Evolutionary conservation across 2,888 invertebrate genomes (phyloP).

Genomic region (Pachymerium ferrugineum): DNA sequence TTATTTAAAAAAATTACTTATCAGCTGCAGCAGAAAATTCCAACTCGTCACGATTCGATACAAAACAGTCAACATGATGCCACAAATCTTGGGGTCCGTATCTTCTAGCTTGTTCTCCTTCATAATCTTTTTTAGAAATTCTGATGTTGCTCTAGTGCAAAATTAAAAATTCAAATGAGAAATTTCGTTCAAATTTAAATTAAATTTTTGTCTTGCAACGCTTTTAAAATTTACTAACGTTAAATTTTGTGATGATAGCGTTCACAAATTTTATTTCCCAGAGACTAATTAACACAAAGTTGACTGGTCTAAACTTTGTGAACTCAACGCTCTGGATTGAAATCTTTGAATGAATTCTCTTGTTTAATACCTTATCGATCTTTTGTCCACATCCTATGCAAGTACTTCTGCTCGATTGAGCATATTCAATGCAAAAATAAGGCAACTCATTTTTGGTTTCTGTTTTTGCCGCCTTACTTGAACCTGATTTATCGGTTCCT

Average conservation of each 20-base stretch:
- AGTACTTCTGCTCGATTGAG: conserved; percentile 72
- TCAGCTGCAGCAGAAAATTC: conserved; percentile 58
- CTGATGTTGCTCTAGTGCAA: conserved; percentile 61
- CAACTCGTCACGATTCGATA: conserved; percentile 63
- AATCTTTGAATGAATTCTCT: background rate
- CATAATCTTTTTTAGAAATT: conserved; percentile 76
- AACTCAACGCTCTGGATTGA: conserved; percentile 19
- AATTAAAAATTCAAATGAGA: background rate
- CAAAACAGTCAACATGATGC: conserved; percentile 90
- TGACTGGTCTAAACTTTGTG: background rate
- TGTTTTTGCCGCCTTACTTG: too few species aligned
- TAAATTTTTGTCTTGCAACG: background rate
- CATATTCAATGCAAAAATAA: conserved; percentile 74
- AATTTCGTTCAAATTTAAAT: background rate
- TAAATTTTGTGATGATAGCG: background rate
- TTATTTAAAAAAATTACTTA: background rate
- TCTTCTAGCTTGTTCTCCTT: conserved; percentile 69
- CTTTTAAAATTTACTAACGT: background rate
- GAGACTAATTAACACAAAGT: conserved; percentile 1
- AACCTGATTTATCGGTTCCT: too few species aligned
- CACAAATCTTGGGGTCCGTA: conserved; percentile 80
- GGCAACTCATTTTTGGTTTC: conserved; percentile 45
- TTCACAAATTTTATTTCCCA: conserved; percentile 19
- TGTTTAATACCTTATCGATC: conserved; percentile 64
- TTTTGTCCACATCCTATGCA: conserved; percentile 80